These are phyloP conservation scores for Cryptomyrus ogoouensis DNA, from an alignment of 2,113 vertebrate genomes.

Conservation along the genomic window DNA sequence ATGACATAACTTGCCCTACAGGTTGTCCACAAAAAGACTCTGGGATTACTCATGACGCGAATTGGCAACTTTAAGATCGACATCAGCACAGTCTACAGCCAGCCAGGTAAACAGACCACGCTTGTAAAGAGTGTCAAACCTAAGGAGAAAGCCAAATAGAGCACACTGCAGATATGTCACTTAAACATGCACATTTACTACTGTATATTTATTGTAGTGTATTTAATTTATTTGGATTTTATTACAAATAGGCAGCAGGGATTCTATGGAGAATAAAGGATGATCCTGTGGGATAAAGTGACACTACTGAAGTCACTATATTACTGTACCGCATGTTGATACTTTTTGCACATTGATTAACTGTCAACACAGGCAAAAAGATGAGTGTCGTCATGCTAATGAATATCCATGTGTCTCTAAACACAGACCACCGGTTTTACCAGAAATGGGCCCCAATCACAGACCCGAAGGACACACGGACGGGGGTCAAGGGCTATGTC, in stretches of 20 bases:
- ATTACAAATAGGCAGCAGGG: background rate
- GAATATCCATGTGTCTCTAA: background rate
- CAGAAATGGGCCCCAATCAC: conserved; percentile 91
- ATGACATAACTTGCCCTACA: conserved; percentile 41
- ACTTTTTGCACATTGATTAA: background rate
- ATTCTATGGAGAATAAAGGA: background rate
- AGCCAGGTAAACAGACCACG: conserved; percentile 69
- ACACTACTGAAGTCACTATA: background rate
- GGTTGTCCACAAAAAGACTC: conserved; percentile 81
- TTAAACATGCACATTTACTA: conserved; percentile 3
- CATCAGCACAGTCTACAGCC: conserved; percentile 70
- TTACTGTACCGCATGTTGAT: background rate
- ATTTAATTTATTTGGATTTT: conserved; percentile 17
- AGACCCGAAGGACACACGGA: conserved; percentile 76
- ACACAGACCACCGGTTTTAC: conserved; percentile 81
- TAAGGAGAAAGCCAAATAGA: background rate
- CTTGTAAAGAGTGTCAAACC: background rate
- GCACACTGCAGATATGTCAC: background rate
- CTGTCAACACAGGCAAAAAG: background rate
- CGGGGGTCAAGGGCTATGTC: conserved; percentile 83
- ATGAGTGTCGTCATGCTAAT: background rate
- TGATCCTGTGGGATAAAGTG: background rate
- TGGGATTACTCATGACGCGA: conserved; percentile 74
- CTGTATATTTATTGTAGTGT: background rate
- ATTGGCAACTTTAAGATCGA: conserved; percentile 90